Conservation (phyloP, 2,888 invertebrate genomes). For the Therioaphis trifolii region DNA sequence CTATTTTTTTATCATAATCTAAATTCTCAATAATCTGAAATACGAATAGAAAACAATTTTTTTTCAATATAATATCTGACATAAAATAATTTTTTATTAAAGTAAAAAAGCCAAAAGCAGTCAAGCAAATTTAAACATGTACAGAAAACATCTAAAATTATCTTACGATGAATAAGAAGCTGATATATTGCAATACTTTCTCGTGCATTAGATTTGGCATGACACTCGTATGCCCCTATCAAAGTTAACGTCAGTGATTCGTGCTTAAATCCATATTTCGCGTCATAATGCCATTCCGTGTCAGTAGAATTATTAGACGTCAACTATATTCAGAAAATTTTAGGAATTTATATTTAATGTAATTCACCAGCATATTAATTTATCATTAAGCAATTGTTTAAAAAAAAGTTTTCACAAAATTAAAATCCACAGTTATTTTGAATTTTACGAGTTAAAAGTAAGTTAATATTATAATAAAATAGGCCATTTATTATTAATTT, state of each 20-base stretch:
- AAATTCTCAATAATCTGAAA: slow-evolving; percentile 62
- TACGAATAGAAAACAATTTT: slow-evolving; percentile 35
- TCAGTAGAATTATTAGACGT: slow-evolving; percentile 49
- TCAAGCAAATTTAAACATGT: slow-evolving; percentile 53
- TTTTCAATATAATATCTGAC: slow-evolving; percentile 34
- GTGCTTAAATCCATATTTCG: slow-evolving; percentile 49
- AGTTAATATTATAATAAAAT: too few species aligned
- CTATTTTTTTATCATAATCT: slow-evolving; percentile 70
- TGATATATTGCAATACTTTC: slow-evolving; percentile 22
- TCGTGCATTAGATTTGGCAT: slow-evolving; percentile 22
- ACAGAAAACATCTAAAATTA: slow-evolving; percentile 40
- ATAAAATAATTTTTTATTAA: background rate
- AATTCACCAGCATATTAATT: slow-evolving; percentile 20
- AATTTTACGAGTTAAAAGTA: too few species aligned
- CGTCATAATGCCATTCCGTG: slow-evolving; percentile 61
- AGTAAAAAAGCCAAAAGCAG: slow-evolving; percentile 47
- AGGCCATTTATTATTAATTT: too few species aligned
- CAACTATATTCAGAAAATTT: slow-evolving; percentile 54
- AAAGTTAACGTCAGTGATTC: slow-evolving; percentile 37
- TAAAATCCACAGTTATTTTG: background rate
- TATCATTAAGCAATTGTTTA: background rate
- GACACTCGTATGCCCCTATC: slow-evolving; percentile 59
- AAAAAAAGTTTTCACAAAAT: slow-evolving; percentile 14
- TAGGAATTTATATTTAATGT: slow-evolving; percentile 33
- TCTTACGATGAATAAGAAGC: slow-evolving; percentile 46